Evolutionary conservation across 2,113 vertebrate species (phyloP).

Genomic region (Oophaga pumilio): DNA sequence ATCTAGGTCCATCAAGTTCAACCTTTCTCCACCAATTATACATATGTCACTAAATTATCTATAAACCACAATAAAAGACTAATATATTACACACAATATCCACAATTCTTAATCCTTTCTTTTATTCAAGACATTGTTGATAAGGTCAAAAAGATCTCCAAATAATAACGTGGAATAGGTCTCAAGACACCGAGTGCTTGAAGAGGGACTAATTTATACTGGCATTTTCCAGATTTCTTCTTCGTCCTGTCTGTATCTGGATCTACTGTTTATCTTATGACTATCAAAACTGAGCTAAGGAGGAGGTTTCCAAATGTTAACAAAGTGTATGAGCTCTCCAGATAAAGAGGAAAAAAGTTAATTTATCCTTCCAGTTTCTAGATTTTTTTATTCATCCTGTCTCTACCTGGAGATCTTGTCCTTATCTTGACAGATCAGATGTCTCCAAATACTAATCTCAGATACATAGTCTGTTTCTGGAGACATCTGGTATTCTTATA

Average conservation of each 20-base stretch:
- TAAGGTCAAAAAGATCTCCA: too few species aligned
- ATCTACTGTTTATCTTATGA: not conserved
- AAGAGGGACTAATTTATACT: too few species aligned
- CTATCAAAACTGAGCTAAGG: too few species aligned
- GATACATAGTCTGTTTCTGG: not conserved
- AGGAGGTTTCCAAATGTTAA: not conserved
- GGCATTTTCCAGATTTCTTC: not conserved
- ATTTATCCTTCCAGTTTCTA: not conserved
- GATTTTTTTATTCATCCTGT: not conserved
- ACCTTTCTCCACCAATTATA: too few species aligned
- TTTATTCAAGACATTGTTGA: too few species aligned
- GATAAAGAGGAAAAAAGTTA: not conserved
- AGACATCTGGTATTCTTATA: not conserved
- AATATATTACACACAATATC: too few species aligned
- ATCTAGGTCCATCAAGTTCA: too few species aligned
- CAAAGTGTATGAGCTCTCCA: not conserved
- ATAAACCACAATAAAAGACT: too few species aligned
- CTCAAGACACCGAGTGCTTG: too few species aligned
- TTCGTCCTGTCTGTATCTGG: not conserved
- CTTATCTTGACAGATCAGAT: not conserved
- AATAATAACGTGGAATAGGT: too few species aligned
- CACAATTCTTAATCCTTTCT: too few species aligned
- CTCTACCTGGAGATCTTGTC: not conserved
- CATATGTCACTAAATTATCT: too few species aligned
- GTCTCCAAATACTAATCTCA: not conserved